Percentiles rank a stretch among this genome's conserved stretches.
Evolutionary conservation across 2,888 invertebrate genomes (phyloP).

Genomic region (Oligia fasciuncula): DNA sequence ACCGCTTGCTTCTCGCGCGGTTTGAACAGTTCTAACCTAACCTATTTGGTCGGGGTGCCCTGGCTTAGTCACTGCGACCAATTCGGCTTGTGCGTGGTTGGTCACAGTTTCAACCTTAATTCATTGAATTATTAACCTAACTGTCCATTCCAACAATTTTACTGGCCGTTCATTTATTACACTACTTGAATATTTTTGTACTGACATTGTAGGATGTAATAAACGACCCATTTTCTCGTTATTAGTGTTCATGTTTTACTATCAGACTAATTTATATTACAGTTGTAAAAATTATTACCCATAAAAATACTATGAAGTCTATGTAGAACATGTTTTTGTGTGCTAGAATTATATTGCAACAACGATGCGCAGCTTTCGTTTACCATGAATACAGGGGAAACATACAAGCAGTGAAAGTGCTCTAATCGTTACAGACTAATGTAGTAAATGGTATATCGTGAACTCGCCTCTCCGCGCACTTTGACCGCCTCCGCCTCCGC

Average conservation of each 20-base stretch:
- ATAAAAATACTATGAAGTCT: not conserved
- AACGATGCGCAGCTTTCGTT: not conserved
- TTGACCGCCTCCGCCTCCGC: constrained; percentile 97
- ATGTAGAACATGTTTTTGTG: not conserved
- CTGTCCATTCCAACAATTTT: not conserved
- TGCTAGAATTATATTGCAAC: not conserved
- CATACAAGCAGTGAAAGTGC: not conserved
- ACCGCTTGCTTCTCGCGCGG: not conserved
- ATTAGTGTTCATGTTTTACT: not conserved
- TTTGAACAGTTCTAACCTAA: not conserved
- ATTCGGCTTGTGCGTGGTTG: not conserved
- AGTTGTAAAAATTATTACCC: not conserved
- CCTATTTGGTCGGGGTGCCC: not conserved
- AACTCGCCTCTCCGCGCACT: constrained; percentile 93
- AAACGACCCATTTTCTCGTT: not conserved
- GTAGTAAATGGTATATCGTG: not conserved
- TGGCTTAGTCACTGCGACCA: not conserved
- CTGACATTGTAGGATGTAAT: not conserved
- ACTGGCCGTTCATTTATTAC: too few species aligned
- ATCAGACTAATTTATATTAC: not conserved
- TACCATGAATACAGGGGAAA: not conserved
- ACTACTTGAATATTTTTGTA: not conserved
- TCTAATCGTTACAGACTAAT: not conserved
- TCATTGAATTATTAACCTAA: not conserved
- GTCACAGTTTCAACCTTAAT: not conserved